phyloP scores from a whole-genome alignment of 2,113 vertebrate species.

The Peromyscus californicus region DNA sequence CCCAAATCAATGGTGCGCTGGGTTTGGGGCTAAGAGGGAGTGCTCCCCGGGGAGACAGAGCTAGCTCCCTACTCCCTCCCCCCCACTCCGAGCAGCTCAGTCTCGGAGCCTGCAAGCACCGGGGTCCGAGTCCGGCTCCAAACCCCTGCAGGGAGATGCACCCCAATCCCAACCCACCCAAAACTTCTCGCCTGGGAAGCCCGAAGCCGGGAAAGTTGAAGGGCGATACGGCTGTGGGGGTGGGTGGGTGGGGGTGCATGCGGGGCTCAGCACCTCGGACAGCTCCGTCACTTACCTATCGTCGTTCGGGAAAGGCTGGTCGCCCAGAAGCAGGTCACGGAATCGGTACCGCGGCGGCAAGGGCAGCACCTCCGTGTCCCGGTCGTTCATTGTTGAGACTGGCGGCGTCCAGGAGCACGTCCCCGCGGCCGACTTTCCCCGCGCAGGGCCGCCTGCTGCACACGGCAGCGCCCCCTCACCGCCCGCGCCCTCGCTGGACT shows the following conservation, averaged over 20 bases:
- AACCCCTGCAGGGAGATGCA: not conserved
- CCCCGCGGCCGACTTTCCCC: constrained; percentile 84
- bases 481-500: not conserved
- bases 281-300: constrained; percentile 92
- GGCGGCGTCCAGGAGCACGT: constrained; percentile 92
- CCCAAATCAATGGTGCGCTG: not conserved
- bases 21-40: not conserved
- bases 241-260: not conserved
- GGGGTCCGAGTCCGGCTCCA: fast-evolving
- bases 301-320: constrained; percentile 95
- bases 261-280: constrained; percentile 80
- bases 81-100: not conserved
- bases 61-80: too few relatives aligned
- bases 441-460: constrained; percentile 88
- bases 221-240: not conserved
- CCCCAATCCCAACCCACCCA: not conserved
- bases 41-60: not conserved
- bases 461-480: constrained; percentile 40
- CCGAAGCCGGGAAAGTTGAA: constrained; percentile 3
- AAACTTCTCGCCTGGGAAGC: not conserved
- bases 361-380: constrained; percentile 95
- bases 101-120: fast-evolving
- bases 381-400: constrained; percentile 92
- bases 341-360: constrained; percentile 97
- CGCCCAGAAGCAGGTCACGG: constrained; percentile 97